phyloP scores from a whole-genome alignment of 2,888 invertebrate species.

The Thera britannica region DNA sequence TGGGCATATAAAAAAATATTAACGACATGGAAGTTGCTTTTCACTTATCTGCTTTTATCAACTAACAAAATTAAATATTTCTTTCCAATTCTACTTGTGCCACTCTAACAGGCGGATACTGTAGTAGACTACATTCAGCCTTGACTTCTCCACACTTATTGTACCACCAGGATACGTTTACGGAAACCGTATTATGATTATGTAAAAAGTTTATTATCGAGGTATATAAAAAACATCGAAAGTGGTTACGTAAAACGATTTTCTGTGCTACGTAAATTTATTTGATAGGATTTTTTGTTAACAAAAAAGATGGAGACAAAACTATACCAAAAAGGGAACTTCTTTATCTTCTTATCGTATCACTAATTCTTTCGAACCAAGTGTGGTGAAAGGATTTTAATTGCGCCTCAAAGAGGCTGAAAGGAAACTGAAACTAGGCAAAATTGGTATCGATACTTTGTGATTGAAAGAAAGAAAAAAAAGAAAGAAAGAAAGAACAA shows the following conservation, averaged over 20 bases:
- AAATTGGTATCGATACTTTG: no score
- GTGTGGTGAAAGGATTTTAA: no score
- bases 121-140: slow-evolving; percentile 22
- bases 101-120: slow-evolving; percentile 5
- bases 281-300: slow-evolving; percentile 4
- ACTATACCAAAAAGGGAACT: no score
- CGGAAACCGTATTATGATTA: slow-evolving; percentile 26
- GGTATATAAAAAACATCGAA: slow-evolving; percentile 16
- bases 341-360: no score
- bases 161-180: slow-evolving; percentile 38
- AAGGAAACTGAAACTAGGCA: no score
- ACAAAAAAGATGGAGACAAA: not conserved
- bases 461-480: no score
- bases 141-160: slow-evolving; percentile 36
- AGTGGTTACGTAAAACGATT: slow-evolving; percentile 16
- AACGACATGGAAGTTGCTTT: no score
- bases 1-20: no score
- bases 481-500: no score
- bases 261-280: not conserved
- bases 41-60: no score
- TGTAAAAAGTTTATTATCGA: slow-evolving; percentile 21
- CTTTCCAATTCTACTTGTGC: slow-evolving; percentile 4
- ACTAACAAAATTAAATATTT: not conserved
- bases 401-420: no score
- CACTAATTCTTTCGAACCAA: no score